phyloP scores from a whole-genome alignment of 2,797 vertebrate species.

The Paratrypauchen microcephalus region DNA sequence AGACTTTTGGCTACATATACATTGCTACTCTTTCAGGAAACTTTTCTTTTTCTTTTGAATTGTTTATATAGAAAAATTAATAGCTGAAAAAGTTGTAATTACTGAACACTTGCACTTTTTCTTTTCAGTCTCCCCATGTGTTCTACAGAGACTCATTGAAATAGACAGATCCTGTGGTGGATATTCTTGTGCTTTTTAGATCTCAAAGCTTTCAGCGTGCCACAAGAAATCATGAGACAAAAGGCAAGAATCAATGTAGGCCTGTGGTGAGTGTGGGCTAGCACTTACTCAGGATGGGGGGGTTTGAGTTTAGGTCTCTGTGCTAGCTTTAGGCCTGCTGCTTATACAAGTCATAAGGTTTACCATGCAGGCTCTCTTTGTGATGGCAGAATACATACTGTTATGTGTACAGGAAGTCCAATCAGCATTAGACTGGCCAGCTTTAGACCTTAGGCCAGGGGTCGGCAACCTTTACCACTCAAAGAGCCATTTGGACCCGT shows the following conservation, averaged over 20 bases:
- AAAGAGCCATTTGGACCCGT: no score
- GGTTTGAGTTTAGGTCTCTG: slow-evolving; percentile 52
- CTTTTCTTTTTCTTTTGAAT: neutral
- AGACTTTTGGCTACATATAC: neutral
- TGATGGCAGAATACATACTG: slow-evolving; percentile 13
- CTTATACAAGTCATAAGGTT: slow-evolving; percentile 49
- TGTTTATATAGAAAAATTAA: neutral
- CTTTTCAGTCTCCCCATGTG: slow-evolving; percentile 59
- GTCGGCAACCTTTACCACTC: no score
- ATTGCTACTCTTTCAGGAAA: neutral
- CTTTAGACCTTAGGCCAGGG: neutral
- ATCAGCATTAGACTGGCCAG: neutral
- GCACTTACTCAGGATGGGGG: slow-evolving; percentile 59
- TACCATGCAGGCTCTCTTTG: slow-evolving; percentile 26
- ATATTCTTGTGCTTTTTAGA: slow-evolving; percentile 65
- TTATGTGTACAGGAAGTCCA: no score
- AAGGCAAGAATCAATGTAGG: slow-evolving; percentile 41
- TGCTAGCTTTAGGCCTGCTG: slow-evolving; percentile 20
- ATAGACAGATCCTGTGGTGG: slow-evolving; percentile 59
- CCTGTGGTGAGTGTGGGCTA: slow-evolving; percentile 52
- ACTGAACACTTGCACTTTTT: neutral
- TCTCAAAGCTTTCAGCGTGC: slow-evolving; percentile 49
- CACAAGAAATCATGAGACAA: slow-evolving; percentile 46
- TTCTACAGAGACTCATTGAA: slow-evolving; percentile 49
- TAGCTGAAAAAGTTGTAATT: neutral